Base-by-base conservation (phyloP, 1,140 invertebrate genomes). In the Tenebrio molitor region DNA sequence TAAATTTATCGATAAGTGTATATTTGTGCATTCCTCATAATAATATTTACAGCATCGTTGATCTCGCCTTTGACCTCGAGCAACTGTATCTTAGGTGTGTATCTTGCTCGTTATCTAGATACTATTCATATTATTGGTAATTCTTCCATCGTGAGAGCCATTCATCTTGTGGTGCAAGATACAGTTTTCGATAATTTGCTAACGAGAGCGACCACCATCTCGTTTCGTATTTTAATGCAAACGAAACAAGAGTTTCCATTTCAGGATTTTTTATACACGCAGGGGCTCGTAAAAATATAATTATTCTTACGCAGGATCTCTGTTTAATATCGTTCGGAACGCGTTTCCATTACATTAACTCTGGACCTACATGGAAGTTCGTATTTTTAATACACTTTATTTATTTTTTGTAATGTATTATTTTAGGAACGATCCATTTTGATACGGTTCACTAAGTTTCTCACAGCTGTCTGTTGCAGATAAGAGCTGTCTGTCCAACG, bases 21-120 rank as follows among this genome's bases (percentile, higher is more conserved):
- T 58, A 58, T 58, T 58, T 58, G 50, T 58, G 50, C 50, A 58
- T 58, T 58, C 50, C 50, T 58, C 50, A 58, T 58, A 58, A 58
- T 29, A 58, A 58, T 58, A 58, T 58, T 58, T 58, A 58, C 50
- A 58, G 23, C 50, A 29, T 58, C 50, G 50, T 58, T 58, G 50
- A 58, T 58, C 50, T 58, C 50, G 50, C 50, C 50, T 58, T 58
- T 58, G 50, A 58, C 50, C 50, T 15, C 50, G 8, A 29, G 10
- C 50, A 58, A 58, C 50, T 58, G 50, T 58, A 58, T 58, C 50
- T 58, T 58, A 58, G 50, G 50, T 58, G 50, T 58, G 50, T 58
- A 58, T 58, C 50, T 25, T 17, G 15, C 16, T 50, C 19, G 50
- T 58, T 58, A 58, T 58, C 50, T 58, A 15, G 50, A 58, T 58